Conservation (phyloP, 2,888 invertebrate genomes). For the Tholera decimalis region DNA sequence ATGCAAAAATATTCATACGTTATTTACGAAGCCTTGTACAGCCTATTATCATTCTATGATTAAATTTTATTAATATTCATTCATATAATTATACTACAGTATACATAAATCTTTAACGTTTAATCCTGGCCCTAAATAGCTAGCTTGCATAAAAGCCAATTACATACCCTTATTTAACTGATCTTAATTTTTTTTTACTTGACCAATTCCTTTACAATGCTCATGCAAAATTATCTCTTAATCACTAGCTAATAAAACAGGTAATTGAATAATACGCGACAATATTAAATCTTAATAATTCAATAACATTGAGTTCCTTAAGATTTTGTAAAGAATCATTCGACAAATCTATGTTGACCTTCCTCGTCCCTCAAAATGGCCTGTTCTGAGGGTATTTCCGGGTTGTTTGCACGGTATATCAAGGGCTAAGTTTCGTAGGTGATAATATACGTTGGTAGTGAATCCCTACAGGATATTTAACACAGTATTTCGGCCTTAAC, state of each 20-base stretch:
- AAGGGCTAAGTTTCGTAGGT: slow-evolving; percentile 81
- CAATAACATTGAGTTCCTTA: slow-evolving; percentile 70
- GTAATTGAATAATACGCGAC: slow-evolving; percentile 45
- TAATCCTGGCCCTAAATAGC: slow-evolving; percentile 32
- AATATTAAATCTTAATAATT: slow-evolving; percentile 68
- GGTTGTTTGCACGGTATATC: slow-evolving; percentile 59
- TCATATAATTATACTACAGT: not conserved
- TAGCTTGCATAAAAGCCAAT: slow-evolving; percentile 31
- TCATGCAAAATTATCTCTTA: slow-evolving; percentile 49
- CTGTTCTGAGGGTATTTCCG: slow-evolving; percentile 6
- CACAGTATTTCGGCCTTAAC: slow-evolving; percentile 85
- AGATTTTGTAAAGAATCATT: slow-evolving; percentile 73
- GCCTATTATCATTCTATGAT: no score
- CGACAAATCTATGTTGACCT: slow-evolving; percentile 41
- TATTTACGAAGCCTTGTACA: no score
- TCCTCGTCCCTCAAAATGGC: slow-evolving; percentile 17
- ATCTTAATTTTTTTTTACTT: slow-evolving; percentile 48
- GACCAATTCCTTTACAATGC: not conserved
- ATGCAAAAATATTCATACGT: no score
- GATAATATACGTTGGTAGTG: slow-evolving; percentile 81
- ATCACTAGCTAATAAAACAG: slow-evolving; percentile 22
- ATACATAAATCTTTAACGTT: slow-evolving; percentile 23
- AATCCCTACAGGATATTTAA: slow-evolving; percentile 85
- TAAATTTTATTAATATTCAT: not conserved
- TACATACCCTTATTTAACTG: slow-evolving; percentile 45